Percentiles rank a stretch among this genome's conserved stretches.
phyloP scores from a whole-genome alignment of 2,113 vertebrate species.

The Hydrochoerus hydrochaeris region DNA sequence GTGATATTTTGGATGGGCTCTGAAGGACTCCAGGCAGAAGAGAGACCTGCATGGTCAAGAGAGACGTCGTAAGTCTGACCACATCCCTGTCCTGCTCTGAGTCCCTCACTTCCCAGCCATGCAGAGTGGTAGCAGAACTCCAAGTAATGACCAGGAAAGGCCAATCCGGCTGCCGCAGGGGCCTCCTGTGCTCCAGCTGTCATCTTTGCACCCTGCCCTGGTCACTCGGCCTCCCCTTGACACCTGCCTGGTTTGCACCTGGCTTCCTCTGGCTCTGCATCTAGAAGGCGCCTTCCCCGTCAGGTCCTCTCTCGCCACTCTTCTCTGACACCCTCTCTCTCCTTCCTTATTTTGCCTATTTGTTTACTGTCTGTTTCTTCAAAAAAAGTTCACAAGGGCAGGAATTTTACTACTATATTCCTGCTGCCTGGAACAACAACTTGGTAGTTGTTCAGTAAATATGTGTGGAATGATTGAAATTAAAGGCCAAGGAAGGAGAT shows the following conservation, averaged over 20 bases:
- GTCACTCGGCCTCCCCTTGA: background rate
- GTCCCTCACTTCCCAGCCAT: background rate
- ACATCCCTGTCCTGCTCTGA: background rate
- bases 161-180: background rate
- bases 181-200: background rate
- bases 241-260: no score
- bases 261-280: background rate
- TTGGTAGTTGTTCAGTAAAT: background rate
- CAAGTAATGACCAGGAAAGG: background rate
- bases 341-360: background rate
- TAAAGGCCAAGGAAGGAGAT: background rate
- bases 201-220: background rate
- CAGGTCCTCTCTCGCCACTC: background rate
- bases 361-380: background rate
- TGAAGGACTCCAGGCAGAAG: background rate
- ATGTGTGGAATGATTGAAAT: background rate
- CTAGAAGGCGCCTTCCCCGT: background rate
- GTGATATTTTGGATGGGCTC: background rate
- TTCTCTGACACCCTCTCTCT: background rate
- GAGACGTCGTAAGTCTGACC: background rate
- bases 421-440: background rate
- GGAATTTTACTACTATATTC: background rate
- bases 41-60: background rate
- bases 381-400: background rate
- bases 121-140: background rate